Evolutionary conservation across 2,797 vertebrate species (phyloP), one percentile per base, ranked within the genome.

Genomic region (Margarornis squamiger): DNA sequence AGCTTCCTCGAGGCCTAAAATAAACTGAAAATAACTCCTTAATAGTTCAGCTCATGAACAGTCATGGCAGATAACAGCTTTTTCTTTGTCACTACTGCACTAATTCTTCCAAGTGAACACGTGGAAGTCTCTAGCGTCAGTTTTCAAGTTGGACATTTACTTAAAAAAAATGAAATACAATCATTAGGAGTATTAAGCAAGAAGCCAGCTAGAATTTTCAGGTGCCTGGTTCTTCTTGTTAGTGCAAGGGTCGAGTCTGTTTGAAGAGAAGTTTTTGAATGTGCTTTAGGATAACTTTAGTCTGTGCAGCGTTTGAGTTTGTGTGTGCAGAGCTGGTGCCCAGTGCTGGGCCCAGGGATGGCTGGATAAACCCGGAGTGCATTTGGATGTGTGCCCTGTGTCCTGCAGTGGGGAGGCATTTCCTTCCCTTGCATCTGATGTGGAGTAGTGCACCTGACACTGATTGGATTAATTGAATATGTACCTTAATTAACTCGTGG

Each of bases 401-500:
- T 58, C 46, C 77, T 46, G 70, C 22, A 71, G 85, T 57, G 78
- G 62, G 3, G 6, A 73, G 54, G 21, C 11, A 22, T 36, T 74
- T 74, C 65, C 20, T 49, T 23, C 51, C 45, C 30, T 81, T 43
- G 39, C 23, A 51, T 46, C 62, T 58, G n/a, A 51, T 86, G n/a
- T 6, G 22, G 80, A 67, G 23, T 15, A 79, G 36, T 66, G 80
- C 84, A 81, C 66, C 92, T 93, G 92, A 91, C 20, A 71, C 52
- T 46, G 73, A 22, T 86, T 95, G 93, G 51, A 81, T 32, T 95
- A 97, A 94, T 80, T 96, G 83, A 96, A 88, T 0, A 8, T 76
- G n/a, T 82, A 27, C 58, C 13, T 90, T 95, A 65, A 97, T 96
- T 97, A 96, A 93, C 76, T 96, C 78, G 11, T 43, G 46, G 23